A percentile compares a stretch with the other conserved stretches of the same genome.
These are phyloP conservation scores for Caradrina clavipalpis DNA, from an alignment of 2,888 invertebrate genomes.

Conservation along the genomic window DNA sequence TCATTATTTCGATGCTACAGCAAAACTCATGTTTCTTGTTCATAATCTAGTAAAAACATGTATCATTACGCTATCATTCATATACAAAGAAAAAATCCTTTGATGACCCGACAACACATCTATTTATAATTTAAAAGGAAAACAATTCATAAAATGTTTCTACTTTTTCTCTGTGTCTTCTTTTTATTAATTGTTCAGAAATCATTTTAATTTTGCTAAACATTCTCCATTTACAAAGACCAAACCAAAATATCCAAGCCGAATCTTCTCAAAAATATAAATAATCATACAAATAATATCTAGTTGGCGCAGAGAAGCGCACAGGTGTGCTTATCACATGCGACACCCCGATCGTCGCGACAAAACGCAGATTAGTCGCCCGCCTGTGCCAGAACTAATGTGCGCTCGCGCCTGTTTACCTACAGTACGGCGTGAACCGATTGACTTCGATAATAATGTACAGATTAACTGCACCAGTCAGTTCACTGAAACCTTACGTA, in stretches of 20 bases:
- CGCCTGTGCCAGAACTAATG: constrained; percentile 21
- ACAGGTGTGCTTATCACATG: constrained; percentile 3
- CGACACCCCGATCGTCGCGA: constrained; percentile 22
- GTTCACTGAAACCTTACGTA: constrained; percentile 18
- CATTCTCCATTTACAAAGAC: neutral
- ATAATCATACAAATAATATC: neutral
- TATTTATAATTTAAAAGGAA: too few relatives aligned
- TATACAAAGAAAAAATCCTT: neutral
- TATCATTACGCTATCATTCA: neutral
- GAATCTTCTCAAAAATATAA: constrained; percentile 4
- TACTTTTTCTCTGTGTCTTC: too few relatives aligned
- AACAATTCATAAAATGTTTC: too few relatives aligned
- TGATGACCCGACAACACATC: too few relatives aligned
- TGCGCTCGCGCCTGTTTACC: constrained; percentile 36
- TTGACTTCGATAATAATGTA: constrained; percentile 15
- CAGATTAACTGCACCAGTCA: constrained; percentile 24
- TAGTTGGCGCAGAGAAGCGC: constrained; percentile 22
- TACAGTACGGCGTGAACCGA: constrained; percentile 34
- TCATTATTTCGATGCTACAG: constrained; percentile 7
- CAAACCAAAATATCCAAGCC: neutral
- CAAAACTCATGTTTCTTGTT: neutral
- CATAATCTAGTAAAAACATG: too few relatives aligned
- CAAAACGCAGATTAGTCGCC: constrained; percentile 46
- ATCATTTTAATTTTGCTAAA: neutral
- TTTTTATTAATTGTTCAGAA: neutral